Evolutionary conservation across 2,888 invertebrate genomes (phyloP).

Genomic region (Scaptomyza flava): DNA sequence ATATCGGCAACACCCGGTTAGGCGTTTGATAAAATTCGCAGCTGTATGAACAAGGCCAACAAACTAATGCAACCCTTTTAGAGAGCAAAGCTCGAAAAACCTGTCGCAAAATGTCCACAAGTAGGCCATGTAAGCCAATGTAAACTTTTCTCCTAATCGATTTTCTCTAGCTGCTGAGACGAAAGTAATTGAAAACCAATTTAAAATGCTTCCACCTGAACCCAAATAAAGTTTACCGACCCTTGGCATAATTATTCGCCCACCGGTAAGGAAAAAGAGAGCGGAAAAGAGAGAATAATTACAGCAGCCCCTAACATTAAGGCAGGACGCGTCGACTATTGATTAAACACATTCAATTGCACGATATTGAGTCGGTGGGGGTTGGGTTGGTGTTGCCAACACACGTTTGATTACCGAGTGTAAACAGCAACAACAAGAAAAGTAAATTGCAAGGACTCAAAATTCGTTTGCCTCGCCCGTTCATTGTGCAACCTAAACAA

Average conservation of each 20-base stretch:
- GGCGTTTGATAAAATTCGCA: conserved; percentile 13
- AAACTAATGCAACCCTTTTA: background rate
- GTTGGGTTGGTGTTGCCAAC: conserved; percentile 40
- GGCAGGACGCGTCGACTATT: conserved; percentile 54
- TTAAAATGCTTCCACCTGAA: conserved; percentile 37
- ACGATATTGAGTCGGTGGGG: background rate
- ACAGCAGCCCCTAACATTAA: conserved; percentile 47
- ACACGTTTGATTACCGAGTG: conserved; percentile 81
- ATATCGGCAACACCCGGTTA: conserved; percentile 8
- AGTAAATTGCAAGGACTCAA: conserved; percentile 18
- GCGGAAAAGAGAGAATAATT: conserved; percentile 9
- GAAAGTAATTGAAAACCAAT: conserved; percentile 35
- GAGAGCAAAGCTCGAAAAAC: background rate
- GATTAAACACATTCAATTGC: conserved; percentile 68
- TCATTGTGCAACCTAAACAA: background rate
- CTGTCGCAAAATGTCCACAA: conserved; percentile 47
- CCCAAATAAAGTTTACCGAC: conserved; percentile 75
- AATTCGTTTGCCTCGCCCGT: background rate
- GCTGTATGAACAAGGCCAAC: background rate
- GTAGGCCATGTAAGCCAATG: conserved; percentile 57
- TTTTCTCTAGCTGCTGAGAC: conserved; percentile 38
- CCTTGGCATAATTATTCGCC: conserved; percentile 57
- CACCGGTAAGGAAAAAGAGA: background rate
- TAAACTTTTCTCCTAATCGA: conserved; percentile 56
- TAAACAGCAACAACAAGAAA: conserved; percentile 73